Conservation (phyloP, 2,113 vertebrate genomes). For the Microcebus lehilahytsara region DNA sequence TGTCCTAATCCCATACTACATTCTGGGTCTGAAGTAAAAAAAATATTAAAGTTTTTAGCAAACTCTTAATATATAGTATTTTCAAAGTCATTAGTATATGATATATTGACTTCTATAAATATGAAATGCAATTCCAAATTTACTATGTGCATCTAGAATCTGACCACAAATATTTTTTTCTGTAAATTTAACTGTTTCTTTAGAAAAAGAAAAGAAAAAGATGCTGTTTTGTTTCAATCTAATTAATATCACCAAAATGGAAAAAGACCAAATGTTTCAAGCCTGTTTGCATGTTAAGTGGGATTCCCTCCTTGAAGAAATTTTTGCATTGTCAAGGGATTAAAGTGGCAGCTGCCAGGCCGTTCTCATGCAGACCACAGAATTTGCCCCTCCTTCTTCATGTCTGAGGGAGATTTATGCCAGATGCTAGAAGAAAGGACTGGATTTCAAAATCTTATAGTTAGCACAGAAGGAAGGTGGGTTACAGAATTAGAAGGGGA, state of each 20-base stretch:
- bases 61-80: background rate
- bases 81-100: background rate
- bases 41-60: background rate
- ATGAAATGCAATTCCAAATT: background rate
- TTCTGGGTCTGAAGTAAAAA: background rate
- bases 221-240: constrained; percentile 67
- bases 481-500: constrained; percentile 51
- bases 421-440: constrained; percentile 81
- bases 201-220: background rate
- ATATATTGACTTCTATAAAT: background rate
- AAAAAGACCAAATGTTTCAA: constrained; percentile 64
- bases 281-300: constrained; percentile 78
- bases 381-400: constrained; percentile 65
- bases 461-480: constrained; percentile 67
- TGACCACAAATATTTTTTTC: background rate
- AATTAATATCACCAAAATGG: constrained; percentile 69
- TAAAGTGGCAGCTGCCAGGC: constrained; percentile 79
- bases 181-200: constrained; percentile 61
- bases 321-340: constrained; percentile 81
- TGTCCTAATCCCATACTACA: background rate
- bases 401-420: constrained; percentile 78
- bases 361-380: constrained; percentile 72
- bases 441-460: constrained; percentile 78
- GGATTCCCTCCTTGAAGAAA: constrained; percentile 82
- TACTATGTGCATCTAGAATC: background rate